Evolutionary conservation across 1,140 invertebrate genomes (phyloP), one percentile per base, ranked within the genome.

Genomic region (Antheraea mylitta): DNA sequence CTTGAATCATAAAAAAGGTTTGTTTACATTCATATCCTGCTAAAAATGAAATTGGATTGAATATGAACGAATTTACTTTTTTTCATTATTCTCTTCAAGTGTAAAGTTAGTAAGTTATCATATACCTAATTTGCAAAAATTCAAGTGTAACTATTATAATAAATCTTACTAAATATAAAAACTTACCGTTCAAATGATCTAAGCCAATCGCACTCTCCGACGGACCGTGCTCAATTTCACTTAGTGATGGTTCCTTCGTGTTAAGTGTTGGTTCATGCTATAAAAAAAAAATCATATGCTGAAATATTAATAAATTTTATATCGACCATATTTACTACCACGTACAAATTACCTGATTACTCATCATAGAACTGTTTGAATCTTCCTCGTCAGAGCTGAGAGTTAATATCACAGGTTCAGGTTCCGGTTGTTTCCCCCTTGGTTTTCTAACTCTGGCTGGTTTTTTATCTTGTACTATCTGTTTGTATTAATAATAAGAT

Each of bases 361-460:
- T 85, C 5, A 88, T 53, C 76, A 87, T 79, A 53, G 90, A 91
- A 79, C 89, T 91, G 77, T 93, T 93, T 7, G 90, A 90, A 70
- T 94, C 93, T 75, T 94, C 94, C 76, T 95, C 94, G 74, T 95
- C 95, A 69, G 94, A 95, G 83, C 94, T 95, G 65, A 95, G 83
- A 45, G 94, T 94, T 64, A 95, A 87, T 78, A 95, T 94, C 61
- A 95, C 94, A 58, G 94, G 94, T 82, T 95, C 94, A 13, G 90
- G 92, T 72, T 95, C 94, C 4, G 93, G 90, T 69, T 91, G 89
- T 65, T 92, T 93, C 19, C 86, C 90, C 71, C 82, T 75, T 0
- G 86, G 85, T 70, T 91, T 91, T 75, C 89, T 79, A 18, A 84
- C 86, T 75, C 87, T 82, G 4, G 83, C 36, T 59, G 82, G 79